phyloP scores from a whole-genome alignment of 2,797 vertebrate species.

The Alcedo quadribrachys region DNA sequence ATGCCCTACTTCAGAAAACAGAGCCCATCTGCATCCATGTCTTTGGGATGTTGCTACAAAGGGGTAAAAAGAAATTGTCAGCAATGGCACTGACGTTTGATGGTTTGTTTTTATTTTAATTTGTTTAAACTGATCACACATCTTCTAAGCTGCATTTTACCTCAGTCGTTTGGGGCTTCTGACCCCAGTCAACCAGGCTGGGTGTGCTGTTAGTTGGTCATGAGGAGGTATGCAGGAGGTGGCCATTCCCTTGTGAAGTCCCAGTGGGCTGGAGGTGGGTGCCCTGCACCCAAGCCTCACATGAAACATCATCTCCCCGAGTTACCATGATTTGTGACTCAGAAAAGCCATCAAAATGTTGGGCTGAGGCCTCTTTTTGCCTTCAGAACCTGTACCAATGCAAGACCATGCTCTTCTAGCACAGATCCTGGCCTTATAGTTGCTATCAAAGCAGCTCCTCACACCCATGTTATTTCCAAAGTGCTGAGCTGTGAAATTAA shows the following conservation, averaged over 20 bases:
- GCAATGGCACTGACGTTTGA: neutral
- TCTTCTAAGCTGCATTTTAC: neutral
- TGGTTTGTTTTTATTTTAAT: neutral
- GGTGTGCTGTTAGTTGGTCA: neutral
- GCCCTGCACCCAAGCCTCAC: neutral
- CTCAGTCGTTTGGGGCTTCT: neutral
- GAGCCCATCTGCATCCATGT: accelerated
- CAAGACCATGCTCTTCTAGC: neutral
- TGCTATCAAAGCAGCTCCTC: neutral
- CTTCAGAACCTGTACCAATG: accelerated
- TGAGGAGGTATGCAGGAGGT: accelerated
- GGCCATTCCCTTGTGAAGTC: neutral
- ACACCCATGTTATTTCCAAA: neutral
- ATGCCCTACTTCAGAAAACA: neutral
- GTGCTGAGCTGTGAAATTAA: neutral
- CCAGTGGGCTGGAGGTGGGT: neutral
- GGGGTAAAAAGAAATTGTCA: neutral
- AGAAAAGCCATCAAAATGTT: neutral
- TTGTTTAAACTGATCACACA: neutral
- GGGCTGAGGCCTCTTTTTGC: neutral
- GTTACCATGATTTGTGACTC: neutral
- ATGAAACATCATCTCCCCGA: neutral
- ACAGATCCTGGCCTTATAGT: neutral
- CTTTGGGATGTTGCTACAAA: neutral
- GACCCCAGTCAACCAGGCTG: too few relatives aligned